Conservation (phyloP, 35 echinoderm and acorn worm genomes). For the Patiria miniata region DNA sequence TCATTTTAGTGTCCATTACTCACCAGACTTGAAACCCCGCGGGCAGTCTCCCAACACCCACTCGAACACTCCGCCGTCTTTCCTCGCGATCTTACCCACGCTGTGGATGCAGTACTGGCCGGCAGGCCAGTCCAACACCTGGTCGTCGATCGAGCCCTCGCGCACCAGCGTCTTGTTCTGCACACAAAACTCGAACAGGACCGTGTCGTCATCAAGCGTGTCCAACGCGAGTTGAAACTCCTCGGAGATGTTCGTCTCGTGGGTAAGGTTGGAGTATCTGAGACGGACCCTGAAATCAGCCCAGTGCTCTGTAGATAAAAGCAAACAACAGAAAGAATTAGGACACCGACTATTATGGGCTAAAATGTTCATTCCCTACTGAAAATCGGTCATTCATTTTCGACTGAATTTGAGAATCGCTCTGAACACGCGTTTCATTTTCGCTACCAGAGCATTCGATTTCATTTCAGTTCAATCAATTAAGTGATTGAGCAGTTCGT, state of each 20-base stretch:
- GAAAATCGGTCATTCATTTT: too few species aligned
- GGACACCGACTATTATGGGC: neutral
- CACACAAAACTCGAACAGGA: constrained; percentile 24
- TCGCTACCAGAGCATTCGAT: too few species aligned
- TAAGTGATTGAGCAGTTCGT: too few species aligned
- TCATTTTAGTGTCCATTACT: too few species aligned
- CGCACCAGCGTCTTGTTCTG: constrained; percentile 5
- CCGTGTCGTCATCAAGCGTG: neutral
- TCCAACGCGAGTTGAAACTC: constrained; percentile 17
- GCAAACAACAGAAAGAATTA: neutral
- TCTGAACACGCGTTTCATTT: too few species aligned
- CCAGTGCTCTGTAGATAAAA: constrained; percentile 17
- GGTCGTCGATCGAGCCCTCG: neutral
- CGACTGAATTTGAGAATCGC: too few species aligned
- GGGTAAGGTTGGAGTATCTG: constrained; percentile 22
- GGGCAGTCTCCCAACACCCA: constrained; percentile 25
- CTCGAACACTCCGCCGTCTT: neutral
- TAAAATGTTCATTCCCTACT: too few species aligned
- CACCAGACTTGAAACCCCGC: constrained; percentile 15
- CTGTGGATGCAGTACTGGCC: constrained; percentile 30
- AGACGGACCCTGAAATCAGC: constrained; percentile 9
- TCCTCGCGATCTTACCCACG: neutral
- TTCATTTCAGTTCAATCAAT: too few species aligned
- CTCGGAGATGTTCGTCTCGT: neutral
- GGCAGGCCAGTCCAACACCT: constrained; percentile 7